A percentile compares a stretch with the other conserved stretches of the same genome.
Evolutionary conservation across 2,113 vertebrate genomes (phyloP).

Genomic region (Leptobrachium ailaonicum): DNA sequence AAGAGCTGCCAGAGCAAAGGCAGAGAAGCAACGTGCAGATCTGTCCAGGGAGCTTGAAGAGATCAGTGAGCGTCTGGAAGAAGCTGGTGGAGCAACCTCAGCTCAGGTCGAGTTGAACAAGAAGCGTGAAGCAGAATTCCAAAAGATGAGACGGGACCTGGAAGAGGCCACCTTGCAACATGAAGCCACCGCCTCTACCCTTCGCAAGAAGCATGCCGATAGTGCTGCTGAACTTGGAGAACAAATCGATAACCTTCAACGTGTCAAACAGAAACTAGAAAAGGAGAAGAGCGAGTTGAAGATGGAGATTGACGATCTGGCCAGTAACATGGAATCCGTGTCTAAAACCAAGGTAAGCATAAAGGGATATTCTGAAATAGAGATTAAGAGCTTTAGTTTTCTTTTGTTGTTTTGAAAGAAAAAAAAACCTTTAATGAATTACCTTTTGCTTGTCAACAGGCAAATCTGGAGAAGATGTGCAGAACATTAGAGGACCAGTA

Average conservation of each 20-base stretch:
- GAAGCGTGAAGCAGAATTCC: constrained; percentile 64
- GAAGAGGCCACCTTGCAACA: constrained; percentile 66
- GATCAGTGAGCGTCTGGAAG: constrained; percentile 85
- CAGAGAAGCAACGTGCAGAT: constrained; percentile 84
- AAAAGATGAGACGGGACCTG: constrained; percentile 65
- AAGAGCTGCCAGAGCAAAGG: constrained; percentile 74
- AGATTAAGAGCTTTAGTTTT: not conserved
- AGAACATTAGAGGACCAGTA: constrained; percentile 86
- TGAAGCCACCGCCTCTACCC: constrained; percentile 54
- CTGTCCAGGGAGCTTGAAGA: constrained; percentile 87
- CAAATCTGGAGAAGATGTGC: constrained; percentile 86
- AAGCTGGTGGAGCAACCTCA: constrained; percentile 77
- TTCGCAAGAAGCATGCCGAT: constrained; percentile 63
- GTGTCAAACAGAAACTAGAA: constrained; percentile 67
- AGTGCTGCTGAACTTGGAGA: constrained; percentile 62
- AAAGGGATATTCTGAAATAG: not conserved
- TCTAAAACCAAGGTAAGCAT: constrained; percentile 65
- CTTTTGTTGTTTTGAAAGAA: not conserved
- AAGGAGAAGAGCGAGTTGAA: constrained; percentile 70
- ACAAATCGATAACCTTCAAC: constrained; percentile 67
- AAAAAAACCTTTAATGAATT: not conserved
- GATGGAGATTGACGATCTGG: constrained; percentile 66
- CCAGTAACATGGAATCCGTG: constrained; percentile 54
- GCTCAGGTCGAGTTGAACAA: constrained; percentile 68
- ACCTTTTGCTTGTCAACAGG: constrained; percentile 57